Percentiles rank a stretch among this genome's conserved stretches.
Evolutionary conservation across 2,888 invertebrate genomes (phyloP).

Genomic region (Parasteatoda lunata): DNA sequence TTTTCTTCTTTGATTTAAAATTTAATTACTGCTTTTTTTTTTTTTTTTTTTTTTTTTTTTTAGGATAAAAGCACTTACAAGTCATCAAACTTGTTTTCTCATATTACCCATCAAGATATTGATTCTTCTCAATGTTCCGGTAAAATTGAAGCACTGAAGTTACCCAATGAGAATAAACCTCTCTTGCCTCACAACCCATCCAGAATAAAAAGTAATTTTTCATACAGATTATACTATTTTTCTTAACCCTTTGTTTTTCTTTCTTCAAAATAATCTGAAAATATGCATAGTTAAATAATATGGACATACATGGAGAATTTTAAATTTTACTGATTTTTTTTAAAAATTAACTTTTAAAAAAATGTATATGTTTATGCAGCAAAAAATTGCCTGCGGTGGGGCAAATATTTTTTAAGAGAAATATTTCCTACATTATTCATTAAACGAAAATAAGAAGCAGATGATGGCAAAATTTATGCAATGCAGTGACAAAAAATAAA

Average conservation of each 20-base stretch:
- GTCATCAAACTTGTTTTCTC: slow-evolving; percentile 31
- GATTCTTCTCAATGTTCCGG: slow-evolving; percentile 10
- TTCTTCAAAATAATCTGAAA: neutral
- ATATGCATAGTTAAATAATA: neutral
- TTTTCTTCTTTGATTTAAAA: neutral
- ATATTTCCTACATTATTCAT: no score
- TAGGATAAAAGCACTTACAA: slow-evolving; percentile 37
- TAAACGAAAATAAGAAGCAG: no score
- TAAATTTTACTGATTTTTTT: no score
- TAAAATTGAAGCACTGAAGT: slow-evolving; percentile 30
- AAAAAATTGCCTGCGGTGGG: no score
- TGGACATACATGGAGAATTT: no score
- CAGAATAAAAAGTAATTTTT: slow-evolving; percentile 11
- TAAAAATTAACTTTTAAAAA: no score
- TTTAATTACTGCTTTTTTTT: neutral
- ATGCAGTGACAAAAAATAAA: no score
- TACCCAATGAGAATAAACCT: slow-evolving; percentile 29
- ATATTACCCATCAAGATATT: slow-evolving; percentile 20
- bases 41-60: slow-evolving; percentile 19
- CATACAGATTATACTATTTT: no score
- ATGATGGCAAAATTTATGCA: no score
- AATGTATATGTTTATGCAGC: no score
- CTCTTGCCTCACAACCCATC: slow-evolving; percentile 44
- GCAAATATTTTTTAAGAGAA: no score
- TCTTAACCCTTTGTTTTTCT: neutral